phyloP scores from a whole-genome alignment of 2,888 invertebrate species.

The Campaea margaritaria region DNA sequence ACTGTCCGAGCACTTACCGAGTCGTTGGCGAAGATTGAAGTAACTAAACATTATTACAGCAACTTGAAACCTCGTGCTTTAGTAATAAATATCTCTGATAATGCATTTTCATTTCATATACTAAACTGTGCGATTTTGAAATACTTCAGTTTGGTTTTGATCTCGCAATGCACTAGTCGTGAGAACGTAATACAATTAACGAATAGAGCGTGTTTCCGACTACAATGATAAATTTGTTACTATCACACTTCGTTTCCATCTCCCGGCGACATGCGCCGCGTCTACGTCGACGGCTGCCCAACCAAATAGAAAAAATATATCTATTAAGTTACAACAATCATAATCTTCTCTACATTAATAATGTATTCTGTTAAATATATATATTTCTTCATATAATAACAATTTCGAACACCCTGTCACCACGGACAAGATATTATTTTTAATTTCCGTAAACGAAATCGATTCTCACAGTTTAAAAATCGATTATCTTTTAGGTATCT shows the following conservation, averaged over 20 bases:
- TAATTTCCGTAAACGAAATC: background rate
- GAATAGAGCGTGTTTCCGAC: conserved; percentile 15
- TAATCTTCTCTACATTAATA: conserved; percentile 41
- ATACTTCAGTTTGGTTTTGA: conserved; percentile 10
- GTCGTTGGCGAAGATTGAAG: background rate
- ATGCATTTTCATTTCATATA: no score
- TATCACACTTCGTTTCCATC: conserved; percentile 39
- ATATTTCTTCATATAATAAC: conserved; percentile 29
- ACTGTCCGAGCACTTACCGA: background rate
- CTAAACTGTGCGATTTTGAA: no score
- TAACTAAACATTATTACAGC: background rate
- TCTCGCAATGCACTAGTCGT: conserved; percentile 4
- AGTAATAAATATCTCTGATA: no score
- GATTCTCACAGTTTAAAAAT: conserved; percentile 10
- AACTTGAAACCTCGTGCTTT: no score
- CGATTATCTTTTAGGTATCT: conserved; percentile 2
- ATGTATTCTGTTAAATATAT: conserved; percentile 31
- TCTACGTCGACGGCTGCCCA: conserved; percentile 46
- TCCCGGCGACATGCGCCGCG: no score
- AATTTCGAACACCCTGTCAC: conserved; percentile 32
- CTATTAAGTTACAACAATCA: conserved; percentile 67
- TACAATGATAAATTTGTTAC: conserved; percentile 21
- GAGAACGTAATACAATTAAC: conserved; percentile 6
- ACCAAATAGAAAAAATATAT: conserved; percentile 72
- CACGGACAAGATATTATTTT: conserved; percentile 22